Conservation (phyloP, 1,140 invertebrate genomes). For the Homalodisca vitripennis region DNA sequence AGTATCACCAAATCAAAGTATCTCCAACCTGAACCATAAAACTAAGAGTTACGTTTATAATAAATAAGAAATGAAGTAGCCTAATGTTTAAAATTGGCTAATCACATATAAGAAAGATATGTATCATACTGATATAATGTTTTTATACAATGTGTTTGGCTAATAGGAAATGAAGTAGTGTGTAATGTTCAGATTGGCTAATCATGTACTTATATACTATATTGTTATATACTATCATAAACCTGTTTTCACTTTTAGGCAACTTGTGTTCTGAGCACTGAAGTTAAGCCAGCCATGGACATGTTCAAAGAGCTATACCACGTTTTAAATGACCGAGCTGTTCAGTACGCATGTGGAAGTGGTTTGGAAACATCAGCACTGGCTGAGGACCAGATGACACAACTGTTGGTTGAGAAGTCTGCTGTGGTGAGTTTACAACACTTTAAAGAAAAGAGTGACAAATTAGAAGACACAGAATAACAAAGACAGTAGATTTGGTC, state of each 20-base stretch:
- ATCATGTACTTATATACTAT: background rate
- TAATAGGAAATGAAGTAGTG: too few species aligned
- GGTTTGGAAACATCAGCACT: slow-evolving; percentile 10
- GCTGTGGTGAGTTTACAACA: slow-evolving; percentile 16
- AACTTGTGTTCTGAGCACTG: slow-evolving; percentile 26
- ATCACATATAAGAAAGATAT: too few species aligned
- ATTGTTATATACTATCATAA: slow-evolving; percentile 18
- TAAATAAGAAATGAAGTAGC: too few species aligned
- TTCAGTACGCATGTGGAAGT: slow-evolving; percentile 3
- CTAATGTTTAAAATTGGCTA: too few species aligned
- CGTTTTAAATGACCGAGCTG: slow-evolving; percentile 20
- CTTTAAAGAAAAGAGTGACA: too few species aligned
- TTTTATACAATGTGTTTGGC: too few species aligned
- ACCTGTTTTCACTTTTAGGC: slow-evolving; percentile 24
- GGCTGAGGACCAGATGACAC: slow-evolving; percentile 21
- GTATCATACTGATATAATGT: too few species aligned
- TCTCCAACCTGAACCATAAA: too few species aligned
- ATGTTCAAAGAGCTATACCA: slow-evolving; percentile 31
- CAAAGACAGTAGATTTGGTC: too few species aligned
- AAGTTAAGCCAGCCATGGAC: slow-evolving; percentile 30
- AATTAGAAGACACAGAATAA: too few species aligned
- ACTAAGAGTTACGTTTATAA: too few species aligned
- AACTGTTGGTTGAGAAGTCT: slow-evolving; percentile 19
- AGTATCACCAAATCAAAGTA: too few species aligned
- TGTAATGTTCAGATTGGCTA: background rate